Conservation (phyloP, 2,888 invertebrate genomes). For the Rotaria macrura region DNA sequence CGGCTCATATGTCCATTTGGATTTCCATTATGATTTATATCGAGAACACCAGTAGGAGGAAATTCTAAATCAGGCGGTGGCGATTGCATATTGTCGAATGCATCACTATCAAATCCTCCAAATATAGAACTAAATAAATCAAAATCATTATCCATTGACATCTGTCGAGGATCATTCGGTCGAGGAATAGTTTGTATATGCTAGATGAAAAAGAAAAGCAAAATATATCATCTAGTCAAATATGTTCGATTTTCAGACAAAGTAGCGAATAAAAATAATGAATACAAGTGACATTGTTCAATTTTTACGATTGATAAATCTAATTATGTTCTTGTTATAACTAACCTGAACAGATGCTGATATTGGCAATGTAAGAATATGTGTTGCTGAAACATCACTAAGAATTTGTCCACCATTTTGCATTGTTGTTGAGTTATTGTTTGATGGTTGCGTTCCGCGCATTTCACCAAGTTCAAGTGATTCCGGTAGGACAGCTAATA, state of each 20-base stretch:
- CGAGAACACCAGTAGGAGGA: background rate
- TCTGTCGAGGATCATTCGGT: background rate
- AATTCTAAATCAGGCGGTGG: slow-evolving; percentile 1
- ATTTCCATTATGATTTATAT: background rate
- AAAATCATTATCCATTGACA: background rate
- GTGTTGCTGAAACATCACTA: slow-evolving; percentile 26
- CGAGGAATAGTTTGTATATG: background rate
- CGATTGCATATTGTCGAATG: background rate
- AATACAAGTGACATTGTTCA: no score
- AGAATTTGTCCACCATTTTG: slow-evolving; percentile 22
- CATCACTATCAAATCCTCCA: background rate
- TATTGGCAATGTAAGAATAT: slow-evolving; percentile 33
- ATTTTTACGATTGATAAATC: no score
- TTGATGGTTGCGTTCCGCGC: slow-evolving; percentile 19
- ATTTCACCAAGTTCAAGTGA: slow-evolving; percentile 37
- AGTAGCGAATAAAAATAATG: no score
- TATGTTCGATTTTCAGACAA: no score
- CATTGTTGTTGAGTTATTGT: background rate
- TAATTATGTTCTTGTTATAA: no score
- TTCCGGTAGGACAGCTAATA: slow-evolving; percentile 57
- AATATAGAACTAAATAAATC: background rate
- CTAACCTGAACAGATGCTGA: slow-evolving; percentile 23
- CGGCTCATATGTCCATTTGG: background rate
- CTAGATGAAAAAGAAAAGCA: background rate
- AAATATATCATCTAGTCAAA: no score